These are phyloP conservation scores for Phycodurus eques DNA, from an alignment of 2,113 vertebrate species.

Conservation along the genomic window DNA sequence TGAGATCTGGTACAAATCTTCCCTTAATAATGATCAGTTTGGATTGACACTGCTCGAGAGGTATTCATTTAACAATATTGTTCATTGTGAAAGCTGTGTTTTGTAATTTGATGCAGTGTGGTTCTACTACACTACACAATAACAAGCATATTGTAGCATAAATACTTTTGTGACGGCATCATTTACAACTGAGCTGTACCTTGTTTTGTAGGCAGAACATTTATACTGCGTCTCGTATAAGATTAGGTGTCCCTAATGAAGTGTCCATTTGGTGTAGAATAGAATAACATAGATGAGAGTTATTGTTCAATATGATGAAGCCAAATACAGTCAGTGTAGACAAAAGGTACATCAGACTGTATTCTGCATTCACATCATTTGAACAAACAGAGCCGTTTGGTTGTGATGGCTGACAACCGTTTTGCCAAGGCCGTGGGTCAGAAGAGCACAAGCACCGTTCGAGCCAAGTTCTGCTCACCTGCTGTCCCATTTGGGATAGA, in stretches of 20 bases:
- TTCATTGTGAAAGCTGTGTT: neutral
- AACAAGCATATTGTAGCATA: neutral
- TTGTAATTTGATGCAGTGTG: neutral
- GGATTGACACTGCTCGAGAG: neutral
- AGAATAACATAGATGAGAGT: neutral
- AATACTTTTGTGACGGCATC: neutral
- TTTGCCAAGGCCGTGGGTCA: slow-evolving; percentile 64
- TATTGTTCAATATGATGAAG: slow-evolving; percentile 26
- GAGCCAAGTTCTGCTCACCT: slow-evolving; percentile 80
- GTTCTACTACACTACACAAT: neutral
- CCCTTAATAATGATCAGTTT: neutral
- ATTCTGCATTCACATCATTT: slow-evolving; percentile 67
- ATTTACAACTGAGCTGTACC: neutral
- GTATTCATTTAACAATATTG: neutral
- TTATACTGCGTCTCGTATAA: neutral
- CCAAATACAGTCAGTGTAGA: slow-evolving; percentile 68
- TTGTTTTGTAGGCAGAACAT: neutral
- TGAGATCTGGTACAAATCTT: neutral
- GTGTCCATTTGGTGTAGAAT: neutral
- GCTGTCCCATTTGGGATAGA: slow-evolving; percentile 78
- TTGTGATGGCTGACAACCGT: slow-evolving; percentile 73
- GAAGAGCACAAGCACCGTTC: slow-evolving; percentile 68
- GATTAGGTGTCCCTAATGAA: slow-evolving; percentile 1
- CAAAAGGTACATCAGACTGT: slow-evolving; percentile 47
- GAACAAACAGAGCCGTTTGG: slow-evolving; percentile 52